These are phyloP conservation scores for Coregonus sp. DNA, from an alignment of 2,797 vertebrate species.

Conservation along the genomic window DNA sequence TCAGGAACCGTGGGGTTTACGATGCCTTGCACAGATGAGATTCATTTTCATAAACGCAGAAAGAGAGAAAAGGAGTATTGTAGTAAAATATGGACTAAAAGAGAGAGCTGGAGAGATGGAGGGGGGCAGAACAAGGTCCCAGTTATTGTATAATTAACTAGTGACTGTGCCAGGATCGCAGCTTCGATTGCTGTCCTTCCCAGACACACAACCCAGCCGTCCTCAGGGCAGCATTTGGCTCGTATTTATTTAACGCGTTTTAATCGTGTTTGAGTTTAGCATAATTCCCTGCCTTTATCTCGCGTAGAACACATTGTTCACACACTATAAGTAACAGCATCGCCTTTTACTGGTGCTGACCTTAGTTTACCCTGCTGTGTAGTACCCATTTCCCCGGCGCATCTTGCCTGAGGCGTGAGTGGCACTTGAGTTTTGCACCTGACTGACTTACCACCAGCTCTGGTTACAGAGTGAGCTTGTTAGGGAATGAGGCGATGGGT, in stretches of 20 bases:
- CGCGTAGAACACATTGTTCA: neutral
- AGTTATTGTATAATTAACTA: constrained; percentile 38
- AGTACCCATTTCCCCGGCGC: neutral
- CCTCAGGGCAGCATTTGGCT: neutral
- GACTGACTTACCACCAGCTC: neutral
- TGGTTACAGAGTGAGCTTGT: neutral
- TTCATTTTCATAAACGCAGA: constrained; percentile 39
- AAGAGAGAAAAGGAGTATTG: constrained; percentile 14
- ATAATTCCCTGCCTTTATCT: neutral
- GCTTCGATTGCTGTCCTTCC: constrained; percentile 16
- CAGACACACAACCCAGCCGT: neutral
- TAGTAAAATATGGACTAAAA: constrained; percentile 3
- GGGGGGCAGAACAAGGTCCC: neutral
- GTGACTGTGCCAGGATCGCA: constrained; percentile 34
- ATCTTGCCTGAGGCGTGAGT: neutral
- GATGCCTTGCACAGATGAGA: constrained; percentile 33
- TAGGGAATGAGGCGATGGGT: constrained; percentile 14
- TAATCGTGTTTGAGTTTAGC: neutral
- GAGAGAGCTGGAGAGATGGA: neutral
- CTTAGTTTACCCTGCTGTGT: constrained; percentile 3
- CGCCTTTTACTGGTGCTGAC: neutral
- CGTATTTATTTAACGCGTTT: constrained; percentile 6
- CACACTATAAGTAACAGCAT: neutral
- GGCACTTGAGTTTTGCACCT: neutral
- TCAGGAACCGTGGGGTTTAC: constrained; percentile 53